Evolutionary conservation across 1,140 invertebrate species (phyloP), one percentile per base, ranked within the genome.

Genomic region (Drosophila leontia): DNA sequence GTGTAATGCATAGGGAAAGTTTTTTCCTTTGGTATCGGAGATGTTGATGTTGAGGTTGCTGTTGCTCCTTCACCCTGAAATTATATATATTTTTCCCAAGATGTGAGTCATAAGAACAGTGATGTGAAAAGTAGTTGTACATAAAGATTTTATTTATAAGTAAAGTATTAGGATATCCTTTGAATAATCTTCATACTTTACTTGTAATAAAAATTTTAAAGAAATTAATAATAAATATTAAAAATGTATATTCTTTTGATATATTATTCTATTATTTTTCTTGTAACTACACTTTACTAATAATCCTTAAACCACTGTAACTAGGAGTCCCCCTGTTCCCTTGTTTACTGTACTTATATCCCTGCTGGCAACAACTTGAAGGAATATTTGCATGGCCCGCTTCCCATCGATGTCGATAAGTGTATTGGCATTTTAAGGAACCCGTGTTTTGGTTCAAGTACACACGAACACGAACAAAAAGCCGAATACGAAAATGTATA

Each of bases 1-100:
- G 69, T 80, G 85, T 87, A 88, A 87, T 84, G 84, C 84, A 88
- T 88, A 87, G 82, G 82, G 77, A 87, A 88, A 87, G 65, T 76
- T 87, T 84, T 68, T 67, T 67, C 60, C 34, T 26, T 76, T 47
- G 37, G 12, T 39, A 67, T 57, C 56, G 35, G 64, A 41, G 51
- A 58, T 79, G 63, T 45, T 75, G 39, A 48, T 82, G 56, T 45
- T 44, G 44, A 19, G 19, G 57, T 75, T 39, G 65, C 63, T 63
- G 51, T 72, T 23, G 65, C 65, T 47, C 68, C 77, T 41, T 71
- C 41, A 42, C 44, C 53, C 53, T n/a, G 61, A 42, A 67, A 47
- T 59, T 44, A 29, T 35, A 55, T 65, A 12, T 45, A 50, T 44
- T 17, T 59, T 44, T 48, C 29, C 5, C 15, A 17, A 19, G 19